Conservation (phyloP, 2,888 invertebrate species). For the Gnatocerus cornutus region DNA sequence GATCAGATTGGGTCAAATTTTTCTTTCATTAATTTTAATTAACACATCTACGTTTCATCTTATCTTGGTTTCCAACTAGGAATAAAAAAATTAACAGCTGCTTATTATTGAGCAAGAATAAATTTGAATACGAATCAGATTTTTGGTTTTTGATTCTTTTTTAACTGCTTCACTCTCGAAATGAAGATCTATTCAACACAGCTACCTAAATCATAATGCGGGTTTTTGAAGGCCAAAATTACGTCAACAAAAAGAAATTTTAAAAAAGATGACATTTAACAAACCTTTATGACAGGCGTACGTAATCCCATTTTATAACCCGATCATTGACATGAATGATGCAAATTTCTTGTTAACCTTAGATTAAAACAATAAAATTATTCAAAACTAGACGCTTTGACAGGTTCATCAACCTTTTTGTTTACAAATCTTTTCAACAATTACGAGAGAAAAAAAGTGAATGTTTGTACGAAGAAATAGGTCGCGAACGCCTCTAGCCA, state of each 20-base stretch:
- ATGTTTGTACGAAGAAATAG: constrained; percentile 17
- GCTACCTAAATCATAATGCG: no score
- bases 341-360: constrained; percentile 28
- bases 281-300: no score
- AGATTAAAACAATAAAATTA: constrained; percentile 15
- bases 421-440: constrained; percentile 27
- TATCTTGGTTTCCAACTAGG: no score
- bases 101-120: no score
- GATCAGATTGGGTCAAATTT: constrained; percentile 1
- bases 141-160: no score
- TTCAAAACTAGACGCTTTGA: constrained; percentile 6
- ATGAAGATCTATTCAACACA: no score
- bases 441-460: constrained; percentile 21
- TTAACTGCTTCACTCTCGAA: no score
- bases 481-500: constrained; percentile 22
- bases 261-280: no score
- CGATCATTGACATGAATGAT: constrained; percentile 6
- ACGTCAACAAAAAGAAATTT: no score
- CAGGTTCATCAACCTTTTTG: constrained; percentile 39
- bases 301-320: constrained; percentile 7
- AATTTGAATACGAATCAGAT: no score
- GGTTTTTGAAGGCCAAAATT: no score
- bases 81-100: no score
- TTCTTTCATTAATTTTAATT: constrained; percentile 2
- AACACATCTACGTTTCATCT: not conserved